phyloP scores from a whole-genome alignment of 2,888 invertebrate species.

The Lasiommata megera region DNA sequence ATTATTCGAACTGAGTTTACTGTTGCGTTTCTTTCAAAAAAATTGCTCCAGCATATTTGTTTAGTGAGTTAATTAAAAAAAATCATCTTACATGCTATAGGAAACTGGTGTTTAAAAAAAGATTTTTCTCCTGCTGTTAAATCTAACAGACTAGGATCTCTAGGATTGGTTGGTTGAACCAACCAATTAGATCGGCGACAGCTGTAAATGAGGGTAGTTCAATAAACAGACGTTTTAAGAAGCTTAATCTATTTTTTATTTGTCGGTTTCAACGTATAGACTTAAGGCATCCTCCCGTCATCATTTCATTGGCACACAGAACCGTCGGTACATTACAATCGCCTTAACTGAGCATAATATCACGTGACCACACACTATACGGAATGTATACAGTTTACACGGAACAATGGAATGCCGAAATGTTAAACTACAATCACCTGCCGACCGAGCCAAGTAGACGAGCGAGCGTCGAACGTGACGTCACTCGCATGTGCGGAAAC shows the following conservation, averaged over 20 bases:
- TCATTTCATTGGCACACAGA: conserved; percentile 74
- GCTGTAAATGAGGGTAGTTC: conserved; percentile 24
- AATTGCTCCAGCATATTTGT: no score
- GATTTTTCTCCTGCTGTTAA: no score
- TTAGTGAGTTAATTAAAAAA: no score
- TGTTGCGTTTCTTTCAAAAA: no score
- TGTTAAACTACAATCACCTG: conserved; percentile 19
- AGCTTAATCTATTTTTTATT: conserved; percentile 79
- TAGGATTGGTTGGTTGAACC: no score
- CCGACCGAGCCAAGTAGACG: not conserved
- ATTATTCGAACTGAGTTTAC: no score
- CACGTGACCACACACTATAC: conserved; percentile 55
- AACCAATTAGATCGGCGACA: no score
- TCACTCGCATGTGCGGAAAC: not conserved
- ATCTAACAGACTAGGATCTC: no score
- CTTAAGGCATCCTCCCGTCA: conserved; percentile 75
- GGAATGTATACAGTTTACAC: conserved; percentile 61
- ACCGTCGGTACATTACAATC: conserved; percentile 53
- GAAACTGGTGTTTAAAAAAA: no score
- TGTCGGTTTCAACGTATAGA: conserved; percentile 79
- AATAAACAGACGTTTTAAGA: conserved; percentile 62
- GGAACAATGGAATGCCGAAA: conserved; percentile 63
- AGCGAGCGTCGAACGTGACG: not conserved
- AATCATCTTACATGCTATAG: no score
- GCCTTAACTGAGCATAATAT: conserved; percentile 59